phyloP scores from a whole-genome alignment of 2,888 invertebrate species.

The Omphaloscelis lunosa region DNA sequence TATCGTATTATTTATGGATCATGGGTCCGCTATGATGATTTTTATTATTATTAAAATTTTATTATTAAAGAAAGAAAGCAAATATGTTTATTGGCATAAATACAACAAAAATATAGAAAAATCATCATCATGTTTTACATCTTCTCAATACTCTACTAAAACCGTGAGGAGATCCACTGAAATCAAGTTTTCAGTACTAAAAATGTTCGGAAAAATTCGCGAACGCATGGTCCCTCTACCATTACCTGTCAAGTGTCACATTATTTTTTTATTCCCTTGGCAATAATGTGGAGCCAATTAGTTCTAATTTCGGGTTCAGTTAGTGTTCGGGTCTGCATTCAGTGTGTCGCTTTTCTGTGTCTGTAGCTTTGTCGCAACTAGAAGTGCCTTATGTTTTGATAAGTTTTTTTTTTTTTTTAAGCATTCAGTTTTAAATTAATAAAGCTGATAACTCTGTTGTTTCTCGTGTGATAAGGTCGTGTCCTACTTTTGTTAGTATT shows the following conservation, averaged over 20 bases:
- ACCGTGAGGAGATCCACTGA: not conserved
- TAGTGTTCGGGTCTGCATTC: not conserved
- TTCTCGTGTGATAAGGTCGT: not conserved
- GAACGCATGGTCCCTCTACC: slow-evolving; percentile 30
- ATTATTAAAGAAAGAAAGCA: not conserved
- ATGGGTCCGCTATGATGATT: too few relatives aligned
- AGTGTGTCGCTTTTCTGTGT: slow-evolving; percentile 15
- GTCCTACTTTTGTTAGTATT: not conserved
- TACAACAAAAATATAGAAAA: not conserved
- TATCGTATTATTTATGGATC: too few relatives aligned
- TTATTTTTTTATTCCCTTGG: slow-evolving; percentile 44
- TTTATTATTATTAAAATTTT: too few relatives aligned
- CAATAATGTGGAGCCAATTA: slow-evolving; percentile 34
- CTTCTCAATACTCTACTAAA: not conserved
- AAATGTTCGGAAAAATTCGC: not conserved
- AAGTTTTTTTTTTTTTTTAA: slow-evolving; percentile 12
- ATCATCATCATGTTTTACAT: not conserved
- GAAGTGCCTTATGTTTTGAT: not conserved
- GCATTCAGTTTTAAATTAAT: not conserved
- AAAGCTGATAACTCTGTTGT: not conserved
- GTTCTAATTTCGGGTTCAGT: slow-evolving; percentile 45
- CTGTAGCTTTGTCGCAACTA: not conserved
- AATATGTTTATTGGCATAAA: not conserved
- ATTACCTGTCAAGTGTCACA: slow-evolving; percentile 8
- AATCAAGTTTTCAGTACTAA: not conserved